A percentile compares a stretch with the other conserved stretches of the same genome.
phyloP scores from a whole-genome alignment of 2,797 vertebrate genomes.

The Pseudotriccus pelzelni region DNA sequence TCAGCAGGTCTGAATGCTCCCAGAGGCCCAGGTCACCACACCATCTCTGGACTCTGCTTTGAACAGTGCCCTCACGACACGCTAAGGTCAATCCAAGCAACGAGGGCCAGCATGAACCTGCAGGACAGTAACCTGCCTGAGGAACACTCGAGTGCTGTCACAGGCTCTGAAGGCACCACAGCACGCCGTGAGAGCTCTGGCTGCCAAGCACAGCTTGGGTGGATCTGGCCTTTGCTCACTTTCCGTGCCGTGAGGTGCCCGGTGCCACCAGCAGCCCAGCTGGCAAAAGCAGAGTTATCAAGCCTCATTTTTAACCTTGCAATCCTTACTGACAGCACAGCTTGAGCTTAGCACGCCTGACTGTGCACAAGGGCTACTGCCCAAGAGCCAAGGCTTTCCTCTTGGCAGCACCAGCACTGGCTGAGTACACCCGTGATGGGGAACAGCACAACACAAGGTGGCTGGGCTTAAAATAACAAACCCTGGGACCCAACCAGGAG shows the following conservation, averaged over 20 bases:
- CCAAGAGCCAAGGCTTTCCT: background rate
- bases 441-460: background rate
- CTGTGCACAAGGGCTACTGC: background rate
- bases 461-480: slow-evolving; percentile 7
- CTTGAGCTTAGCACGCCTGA: background rate
- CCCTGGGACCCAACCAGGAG: background rate
- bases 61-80: background rate
- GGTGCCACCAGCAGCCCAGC: background rate
- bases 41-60: background rate
- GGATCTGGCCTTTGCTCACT: background rate
- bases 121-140: background rate
- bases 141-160: background rate
- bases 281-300: background rate
- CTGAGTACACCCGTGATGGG: background rate
- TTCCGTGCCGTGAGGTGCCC: background rate
- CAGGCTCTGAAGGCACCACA: background rate
- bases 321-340: slow-evolving; percentile 8
- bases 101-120: background rate
- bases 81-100: background rate
- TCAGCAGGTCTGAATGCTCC: background rate
- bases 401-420: background rate
- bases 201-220: background rate
- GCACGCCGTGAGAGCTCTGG: background rate
- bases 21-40: background rate
- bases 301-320: background rate